Conservation (phyloP, 2,797 vertebrate genomes). For the Linurgus olivaceus region DNA sequence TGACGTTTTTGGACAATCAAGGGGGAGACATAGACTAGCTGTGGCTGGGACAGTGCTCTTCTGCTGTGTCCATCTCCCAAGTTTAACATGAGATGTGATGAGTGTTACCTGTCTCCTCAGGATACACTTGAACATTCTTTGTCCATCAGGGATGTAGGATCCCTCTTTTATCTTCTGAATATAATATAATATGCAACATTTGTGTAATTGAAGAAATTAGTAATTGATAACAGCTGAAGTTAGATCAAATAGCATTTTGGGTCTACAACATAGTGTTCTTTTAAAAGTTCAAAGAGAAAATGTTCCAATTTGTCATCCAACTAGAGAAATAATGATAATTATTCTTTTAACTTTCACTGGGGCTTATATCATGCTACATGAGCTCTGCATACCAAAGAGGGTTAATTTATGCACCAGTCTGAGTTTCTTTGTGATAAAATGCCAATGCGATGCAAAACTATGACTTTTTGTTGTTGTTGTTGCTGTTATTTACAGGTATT, state of each 20-base stretch:
- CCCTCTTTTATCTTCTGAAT: not conserved
- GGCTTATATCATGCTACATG: constrained; percentile 43
- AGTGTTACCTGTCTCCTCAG: not conserved
- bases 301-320: constrained; percentile 56
- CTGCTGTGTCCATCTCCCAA: not conserved
- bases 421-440: not conserved
- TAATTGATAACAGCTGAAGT: constrained; percentile 58
- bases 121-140: not conserved
- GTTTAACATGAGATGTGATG: not conserved
- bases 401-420: not conserved
- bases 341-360: constrained; percentile 65
- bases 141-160: not conserved
- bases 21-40: not conserved
- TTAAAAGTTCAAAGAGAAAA: constrained; percentile 57
- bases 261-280: constrained; percentile 45
- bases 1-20: not conserved
- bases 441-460: not conserved
- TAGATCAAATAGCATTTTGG: constrained; percentile 54
- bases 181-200: not conserved
- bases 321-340: constrained; percentile 66
- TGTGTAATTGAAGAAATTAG: constrained; percentile 37
- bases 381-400: constrained; percentile 51
- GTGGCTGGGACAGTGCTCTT: not conserved
- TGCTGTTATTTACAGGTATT: not conserved
- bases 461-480: not conserved